phyloP scores from a whole-genome alignment of 2,888 invertebrate genomes.

The Calameuta idolon region DNA sequence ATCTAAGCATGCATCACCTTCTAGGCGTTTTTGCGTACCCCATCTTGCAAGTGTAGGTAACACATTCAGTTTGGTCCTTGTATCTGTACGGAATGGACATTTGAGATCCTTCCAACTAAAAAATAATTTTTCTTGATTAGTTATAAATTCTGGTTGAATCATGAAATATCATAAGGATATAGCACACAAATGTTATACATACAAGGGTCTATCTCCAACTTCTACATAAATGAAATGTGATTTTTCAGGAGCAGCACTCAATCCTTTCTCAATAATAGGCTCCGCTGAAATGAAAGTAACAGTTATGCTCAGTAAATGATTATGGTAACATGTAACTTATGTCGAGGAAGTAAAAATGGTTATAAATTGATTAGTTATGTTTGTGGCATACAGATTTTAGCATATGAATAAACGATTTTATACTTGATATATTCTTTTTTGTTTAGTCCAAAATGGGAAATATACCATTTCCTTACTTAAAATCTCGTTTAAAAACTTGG shows the following conservation, averaged over 20 bases:
- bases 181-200: constrained; percentile 64
- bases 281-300: constrained; percentile 72
- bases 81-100: constrained; percentile 85
- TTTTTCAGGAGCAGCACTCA: constrained; percentile 73
- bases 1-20: constrained; percentile 82
- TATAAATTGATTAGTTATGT: background rate
- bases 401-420: no score
- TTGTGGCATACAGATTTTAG: background rate
- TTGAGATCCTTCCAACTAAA: constrained; percentile 86
- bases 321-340: background rate
- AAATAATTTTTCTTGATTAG: constrained; percentile 21
- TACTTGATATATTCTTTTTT: background rate
- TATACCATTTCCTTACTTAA: background rate
- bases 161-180: background rate
- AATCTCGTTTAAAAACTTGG: background rate
- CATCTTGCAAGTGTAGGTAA: constrained; percentile 86
- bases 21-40: constrained; percentile 82
- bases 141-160: background rate
- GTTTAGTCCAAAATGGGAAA: background rate
- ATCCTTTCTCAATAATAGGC: constrained; percentile 78
- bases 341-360: background rate
- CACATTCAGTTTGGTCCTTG: constrained; percentile 77
- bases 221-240: constrained; percentile 80
- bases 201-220: constrained; percentile 83
- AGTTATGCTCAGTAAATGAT: background rate